Evolutionary conservation across 2,113 vertebrate species (phyloP).

Genomic region (Phodopus roborovskii): DNA sequence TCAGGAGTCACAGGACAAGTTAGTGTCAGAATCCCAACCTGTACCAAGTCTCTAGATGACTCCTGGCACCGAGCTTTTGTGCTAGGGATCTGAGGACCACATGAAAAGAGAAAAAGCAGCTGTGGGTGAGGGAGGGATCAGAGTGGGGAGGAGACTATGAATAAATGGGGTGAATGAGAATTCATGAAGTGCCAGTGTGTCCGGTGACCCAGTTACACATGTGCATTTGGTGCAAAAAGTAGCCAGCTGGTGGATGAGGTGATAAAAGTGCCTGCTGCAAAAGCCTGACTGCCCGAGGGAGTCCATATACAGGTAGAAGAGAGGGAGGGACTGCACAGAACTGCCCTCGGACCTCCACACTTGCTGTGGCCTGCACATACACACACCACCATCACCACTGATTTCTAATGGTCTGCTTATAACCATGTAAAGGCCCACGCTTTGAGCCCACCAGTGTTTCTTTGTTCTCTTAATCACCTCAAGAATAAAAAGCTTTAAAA

Average conservation of each 20-base stretch:
- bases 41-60: not conserved
- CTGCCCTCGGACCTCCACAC: not conserved
- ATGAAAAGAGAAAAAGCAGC: not conserved
- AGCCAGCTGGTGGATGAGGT: not conserved
- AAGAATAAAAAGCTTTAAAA: slow-evolving; percentile 41
- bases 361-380: not conserved
- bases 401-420: not conserved
- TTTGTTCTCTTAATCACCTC: slow-evolving; percentile 10
- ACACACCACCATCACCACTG: not conserved
- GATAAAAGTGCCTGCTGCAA: too few relatives aligned
- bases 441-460: not conserved
- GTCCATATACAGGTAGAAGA: not conserved
- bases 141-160: not conserved
- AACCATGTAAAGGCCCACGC: not conserved
- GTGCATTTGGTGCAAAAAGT: not conserved
- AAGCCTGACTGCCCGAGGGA: not conserved
- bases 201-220: not conserved
- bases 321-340: not conserved
- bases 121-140: not conserved
- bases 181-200: not conserved
- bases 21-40: not conserved
- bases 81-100: not conserved
- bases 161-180: not conserved
- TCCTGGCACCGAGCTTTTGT: not conserved
- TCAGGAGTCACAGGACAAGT: not conserved